Evolutionary conservation across 2,888 invertebrate genomes (phyloP).

Genomic region (Dicroscelio sp.): DNA sequence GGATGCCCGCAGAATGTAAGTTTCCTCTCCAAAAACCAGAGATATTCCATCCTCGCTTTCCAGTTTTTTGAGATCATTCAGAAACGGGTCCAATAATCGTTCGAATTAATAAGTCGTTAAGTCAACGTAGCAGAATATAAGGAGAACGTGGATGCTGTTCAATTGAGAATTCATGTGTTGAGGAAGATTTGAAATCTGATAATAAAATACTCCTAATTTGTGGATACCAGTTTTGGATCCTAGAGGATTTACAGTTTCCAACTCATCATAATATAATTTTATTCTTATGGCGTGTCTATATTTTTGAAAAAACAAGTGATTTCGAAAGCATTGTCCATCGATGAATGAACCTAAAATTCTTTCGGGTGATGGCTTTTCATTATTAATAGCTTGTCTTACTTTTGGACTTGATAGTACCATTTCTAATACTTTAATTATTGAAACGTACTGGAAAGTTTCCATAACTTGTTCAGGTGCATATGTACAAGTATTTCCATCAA

Average conservation of each 20-base stretch:
- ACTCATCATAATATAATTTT: slow-evolving; percentile 73
- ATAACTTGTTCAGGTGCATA: slow-evolving; percentile 46
- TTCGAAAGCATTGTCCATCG: slow-evolving; percentile 59
- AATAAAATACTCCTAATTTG: no score
- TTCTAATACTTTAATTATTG: slow-evolving; percentile 67
- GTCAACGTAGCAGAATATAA: slow-evolving; percentile 69
- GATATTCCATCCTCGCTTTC: slow-evolving; percentile 77
- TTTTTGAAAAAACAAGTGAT: slow-evolving; percentile 49
- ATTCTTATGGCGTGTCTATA: slow-evolving; percentile 55
- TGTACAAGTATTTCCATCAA: slow-evolving; percentile 51
- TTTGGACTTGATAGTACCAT: no score
- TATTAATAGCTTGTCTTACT: slow-evolving; percentile 53
- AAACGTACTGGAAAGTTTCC: slow-evolving; percentile 78
- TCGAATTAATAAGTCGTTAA: slow-evolving; percentile 74
- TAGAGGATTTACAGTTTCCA: slow-evolving; percentile 74
- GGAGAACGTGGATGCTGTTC: slow-evolving; percentile 71
- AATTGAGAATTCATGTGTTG: slow-evolving; percentile 79
- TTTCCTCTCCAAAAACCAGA: not conserved
- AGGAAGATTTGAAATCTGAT: slow-evolving; percentile 77
- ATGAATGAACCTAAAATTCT: slow-evolving; percentile 57
- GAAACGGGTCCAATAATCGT: slow-evolving; percentile 73
- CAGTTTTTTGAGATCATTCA: slow-evolving; percentile 73
- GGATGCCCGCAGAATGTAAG: slow-evolving; percentile 65
- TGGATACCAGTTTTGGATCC: slow-evolving; percentile 70
- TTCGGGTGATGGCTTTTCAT: slow-evolving; percentile 58